Percentiles rank a stretch among this genome's conserved stretches.
phyloP scores from a whole-genome alignment of 2,797 vertebrate species.

The Sebastolobus alascanus region DNA sequence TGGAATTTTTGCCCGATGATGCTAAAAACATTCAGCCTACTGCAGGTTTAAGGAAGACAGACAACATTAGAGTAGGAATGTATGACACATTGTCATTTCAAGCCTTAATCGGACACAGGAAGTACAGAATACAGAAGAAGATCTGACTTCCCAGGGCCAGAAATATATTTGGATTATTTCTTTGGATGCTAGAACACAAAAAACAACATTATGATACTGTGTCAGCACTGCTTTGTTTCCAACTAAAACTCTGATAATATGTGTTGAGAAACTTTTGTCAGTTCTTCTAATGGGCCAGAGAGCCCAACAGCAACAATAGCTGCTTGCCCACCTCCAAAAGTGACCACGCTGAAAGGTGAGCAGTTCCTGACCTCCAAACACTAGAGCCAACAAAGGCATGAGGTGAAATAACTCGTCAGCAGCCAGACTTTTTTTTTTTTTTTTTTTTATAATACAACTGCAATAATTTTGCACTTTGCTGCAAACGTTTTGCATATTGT shows the following conservation, averaged over 20 bases:
- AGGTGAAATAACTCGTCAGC: background rate
- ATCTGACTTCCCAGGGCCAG: background rate
- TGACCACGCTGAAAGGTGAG: background rate
- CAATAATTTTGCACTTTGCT: background rate
- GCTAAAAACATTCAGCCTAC: too few relatives aligned
- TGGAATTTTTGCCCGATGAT: too few relatives aligned
- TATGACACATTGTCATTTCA: background rate
- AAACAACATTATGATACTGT: background rate
- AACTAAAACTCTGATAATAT: background rate
- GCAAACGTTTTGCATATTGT: background rate
- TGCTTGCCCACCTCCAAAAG: background rate
- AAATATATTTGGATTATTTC: background rate
- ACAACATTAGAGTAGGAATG: background rate
- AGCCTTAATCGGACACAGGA: background rate
- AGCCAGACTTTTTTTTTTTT: background rate
- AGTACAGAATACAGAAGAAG: background rate
- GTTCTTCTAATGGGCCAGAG: background rate
- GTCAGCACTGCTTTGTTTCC: background rate
- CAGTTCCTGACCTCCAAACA: slow-evolving; percentile 3
- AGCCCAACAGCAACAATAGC: background rate
- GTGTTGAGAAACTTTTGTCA: background rate
- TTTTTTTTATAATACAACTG: background rate
- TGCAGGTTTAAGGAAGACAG: background rate
- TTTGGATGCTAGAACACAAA: background rate
- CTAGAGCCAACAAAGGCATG: background rate